Base-by-base conservation (phyloP, 2,797 vertebrate species). In the Orientallactaga sibirica region DNA sequence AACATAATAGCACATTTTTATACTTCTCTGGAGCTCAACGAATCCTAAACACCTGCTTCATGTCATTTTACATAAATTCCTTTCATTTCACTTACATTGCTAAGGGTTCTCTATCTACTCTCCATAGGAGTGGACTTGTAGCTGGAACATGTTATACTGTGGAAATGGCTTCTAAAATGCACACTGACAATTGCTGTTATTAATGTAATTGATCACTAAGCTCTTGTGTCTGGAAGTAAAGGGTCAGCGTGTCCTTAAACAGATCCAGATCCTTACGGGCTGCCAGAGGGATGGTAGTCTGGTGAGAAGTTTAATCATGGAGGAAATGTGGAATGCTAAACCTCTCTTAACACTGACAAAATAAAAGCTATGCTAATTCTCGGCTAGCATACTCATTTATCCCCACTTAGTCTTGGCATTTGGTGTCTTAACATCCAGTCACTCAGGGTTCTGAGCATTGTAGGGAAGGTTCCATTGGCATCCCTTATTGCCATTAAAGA, bases 401-500 rank as follows among this genome's bases (percentile, higher is more conserved):
- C 86, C 48, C 55, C 84, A 3, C 81, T 92, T 73, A 43, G 66
- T 94, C 80, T 86, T 75, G 24, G 96, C 96, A 52, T 96, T 97
- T 97, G 76, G 91, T 98, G 76, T 68, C 93, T 97, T 91, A 85
- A 86, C 0, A 2, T 97, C 86, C 89, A 94, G 89, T 85, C 95
- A 97, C 97, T 97, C 96, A 98, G 96, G 97, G 95, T 95, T 98
- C 97, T 97, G 95, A 96, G 97, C 95, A 96, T 97, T 98, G 98
- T 98, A 98, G 97, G 98, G 98, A 98, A 93, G 95, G 95, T 98
- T 98, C 99, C 98, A 97, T 98, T 98, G 98, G 98, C 98, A 98
- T 98, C 97, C 96, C 98, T 99, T 99, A 98, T 98, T 98, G 98
- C 98, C 98, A 97, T 99, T 99, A 99, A 98, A 98, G 90, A 96